A percentile compares a stretch with the other conserved stretches of the same genome.
phyloP scores from a whole-genome alignment of 1,140 invertebrate species.

The Diabrotica virgifera region DNA sequence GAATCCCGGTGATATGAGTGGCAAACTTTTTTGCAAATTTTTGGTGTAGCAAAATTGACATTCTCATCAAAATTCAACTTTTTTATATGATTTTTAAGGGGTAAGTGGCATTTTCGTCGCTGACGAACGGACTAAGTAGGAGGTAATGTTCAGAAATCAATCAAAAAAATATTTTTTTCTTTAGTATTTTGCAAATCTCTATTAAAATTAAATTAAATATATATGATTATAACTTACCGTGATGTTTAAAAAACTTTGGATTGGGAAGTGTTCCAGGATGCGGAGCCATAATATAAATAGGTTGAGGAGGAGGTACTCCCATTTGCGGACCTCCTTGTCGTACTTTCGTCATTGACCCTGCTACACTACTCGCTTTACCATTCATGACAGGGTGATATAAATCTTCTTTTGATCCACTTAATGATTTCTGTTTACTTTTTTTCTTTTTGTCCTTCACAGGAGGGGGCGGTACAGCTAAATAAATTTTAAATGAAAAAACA shows the following conservation, averaged over 20 bases:
- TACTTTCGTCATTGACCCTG: constrained; percentile 47
- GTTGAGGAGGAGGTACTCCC: constrained; percentile 34
- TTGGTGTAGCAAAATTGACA: too few relatives aligned
- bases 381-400: constrained; percentile 50
- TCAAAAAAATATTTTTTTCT: too few relatives aligned
- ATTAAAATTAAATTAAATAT: too few relatives aligned
- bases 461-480: constrained; percentile 68
- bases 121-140: too few relatives aligned
- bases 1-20: too few relatives aligned
- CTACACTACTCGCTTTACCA: constrained; percentile 48
- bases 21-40: too few relatives aligned
- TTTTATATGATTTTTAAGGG: too few relatives aligned
- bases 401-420: constrained; percentile 51
- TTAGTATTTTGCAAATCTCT: too few relatives aligned
- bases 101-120: too few relatives aligned
- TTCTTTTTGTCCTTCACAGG: constrained; percentile 64
- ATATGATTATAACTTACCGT: constrained; percentile 30
- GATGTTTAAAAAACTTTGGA: constrained; percentile 46
- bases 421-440: constrained; percentile 49
- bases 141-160: too few relatives aligned
- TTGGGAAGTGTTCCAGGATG: constrained; percentile 46
- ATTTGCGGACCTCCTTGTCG: constrained; percentile 27
- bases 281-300: constrained; percentile 47
- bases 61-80: too few relatives aligned
- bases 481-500: too few relatives aligned